Evolutionary conservation across 2,113 vertebrate genomes (phyloP).

Genomic region (Panthera leo): DNA sequence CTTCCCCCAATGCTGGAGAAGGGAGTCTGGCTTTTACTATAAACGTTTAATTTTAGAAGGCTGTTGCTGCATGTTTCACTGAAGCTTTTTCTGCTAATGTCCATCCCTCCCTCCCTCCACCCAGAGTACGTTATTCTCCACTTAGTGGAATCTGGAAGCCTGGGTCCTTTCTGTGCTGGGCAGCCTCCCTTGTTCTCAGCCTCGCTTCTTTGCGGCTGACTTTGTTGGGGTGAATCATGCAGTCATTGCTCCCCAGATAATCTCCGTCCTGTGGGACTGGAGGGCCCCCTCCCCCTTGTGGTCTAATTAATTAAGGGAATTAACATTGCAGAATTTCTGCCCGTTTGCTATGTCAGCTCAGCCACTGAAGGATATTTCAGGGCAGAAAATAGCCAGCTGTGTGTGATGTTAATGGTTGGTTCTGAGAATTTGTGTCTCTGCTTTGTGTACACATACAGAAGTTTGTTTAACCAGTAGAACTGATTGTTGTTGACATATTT

Average conservation of each 20-base stretch:
- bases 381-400: not conserved
- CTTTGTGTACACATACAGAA: constrained; percentile 67
- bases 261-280: not conserved
- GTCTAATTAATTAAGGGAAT: not conserved
- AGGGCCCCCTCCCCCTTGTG: not conserved
- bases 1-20: not conserved
- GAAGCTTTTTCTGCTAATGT: not conserved
- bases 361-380: constrained; percentile 11
- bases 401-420: not conserved
- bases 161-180: not conserved
- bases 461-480: constrained; percentile 59
- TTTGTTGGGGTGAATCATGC: not conserved
- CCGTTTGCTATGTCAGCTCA: not conserved
- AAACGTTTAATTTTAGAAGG: not conserved
- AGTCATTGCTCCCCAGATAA: not conserved
- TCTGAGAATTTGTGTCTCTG: constrained; percentile 31
- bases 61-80: not conserved
- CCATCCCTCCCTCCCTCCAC: too few species aligned
- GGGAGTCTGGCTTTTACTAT: not conserved
- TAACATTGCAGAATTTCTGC: not conserved
- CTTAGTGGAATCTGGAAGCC: not conserved
- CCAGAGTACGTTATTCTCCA: not conserved
- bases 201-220: rapidly evolving
- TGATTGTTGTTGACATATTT: constrained; percentile 34
- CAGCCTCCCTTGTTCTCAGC: not conserved